phyloP scores from a whole-genome alignment of 2,113 vertebrate species.

The Thinocorus orbignyianus region DNA sequence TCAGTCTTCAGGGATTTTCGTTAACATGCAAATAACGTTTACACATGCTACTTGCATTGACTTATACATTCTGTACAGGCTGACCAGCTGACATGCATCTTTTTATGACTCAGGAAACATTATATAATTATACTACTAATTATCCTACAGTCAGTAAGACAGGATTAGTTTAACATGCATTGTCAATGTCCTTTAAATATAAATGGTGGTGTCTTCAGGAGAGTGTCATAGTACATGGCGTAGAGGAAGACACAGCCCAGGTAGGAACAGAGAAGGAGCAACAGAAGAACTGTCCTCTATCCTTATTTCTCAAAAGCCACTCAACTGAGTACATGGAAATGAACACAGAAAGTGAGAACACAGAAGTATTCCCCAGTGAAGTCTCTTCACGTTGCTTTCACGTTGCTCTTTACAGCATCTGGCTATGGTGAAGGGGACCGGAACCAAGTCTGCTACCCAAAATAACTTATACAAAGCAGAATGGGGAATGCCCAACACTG shows the following conservation, averaged over 20 bases:
- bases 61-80: background rate
- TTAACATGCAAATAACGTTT: background rate
- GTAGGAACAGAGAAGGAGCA: background rate
- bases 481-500: constrained; percentile 36
- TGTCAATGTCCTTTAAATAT: background rate
- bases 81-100: background rate
- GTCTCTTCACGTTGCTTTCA: background rate
- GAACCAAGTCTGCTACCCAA: constrained; percentile 12
- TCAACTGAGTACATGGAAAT: background rate
- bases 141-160: background rate
- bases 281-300: background rate
- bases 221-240: background rate
- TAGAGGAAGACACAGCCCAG: background rate
- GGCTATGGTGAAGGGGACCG: background rate
- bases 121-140: background rate
- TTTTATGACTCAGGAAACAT: background rate
- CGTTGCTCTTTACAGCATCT: background rate
- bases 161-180: background rate
- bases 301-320: background rate
- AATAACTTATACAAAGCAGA: constrained; percentile 47
- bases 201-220: background rate
- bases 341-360: background rate
- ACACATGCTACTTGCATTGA: background rate
- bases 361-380: background rate
- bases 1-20: background rate